phyloP scores from a whole-genome alignment of 2,113 vertebrate genomes.

The Telmatochromis sp. region DNA sequence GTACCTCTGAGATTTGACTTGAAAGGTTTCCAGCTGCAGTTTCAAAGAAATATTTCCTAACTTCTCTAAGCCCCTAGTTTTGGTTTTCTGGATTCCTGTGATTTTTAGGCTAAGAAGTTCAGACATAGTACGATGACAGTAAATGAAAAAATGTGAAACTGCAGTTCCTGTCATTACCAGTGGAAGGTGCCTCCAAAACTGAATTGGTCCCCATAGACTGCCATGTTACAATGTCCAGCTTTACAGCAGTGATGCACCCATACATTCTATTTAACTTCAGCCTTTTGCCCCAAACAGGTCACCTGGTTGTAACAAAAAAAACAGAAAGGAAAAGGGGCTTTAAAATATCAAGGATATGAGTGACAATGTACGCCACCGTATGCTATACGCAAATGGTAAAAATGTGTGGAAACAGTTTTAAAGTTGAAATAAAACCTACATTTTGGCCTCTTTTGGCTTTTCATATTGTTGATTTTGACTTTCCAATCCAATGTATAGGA shows the following conservation, averaged over 20 bases:
- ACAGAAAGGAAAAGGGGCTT: neutral
- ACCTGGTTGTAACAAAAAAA: neutral
- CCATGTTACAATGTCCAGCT: neutral
- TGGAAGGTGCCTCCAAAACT: neutral
- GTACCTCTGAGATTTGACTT: slow-evolving; percentile 25
- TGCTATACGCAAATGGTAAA: neutral
- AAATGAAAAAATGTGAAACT: neutral
- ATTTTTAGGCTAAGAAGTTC: neutral
- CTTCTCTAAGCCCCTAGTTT: neutral
- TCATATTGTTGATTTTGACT: neutral
- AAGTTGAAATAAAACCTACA: neutral
- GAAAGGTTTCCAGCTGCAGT: neutral
- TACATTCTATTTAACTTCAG: neutral
- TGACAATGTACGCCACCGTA: neutral
- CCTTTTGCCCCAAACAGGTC: neutral
- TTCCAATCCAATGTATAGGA: neutral
- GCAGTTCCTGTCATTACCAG: neutral
- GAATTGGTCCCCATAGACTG: neutral
- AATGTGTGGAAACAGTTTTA: neutral
- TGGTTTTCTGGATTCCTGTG: neutral
- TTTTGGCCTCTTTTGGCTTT: neutral
- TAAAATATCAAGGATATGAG: neutral
- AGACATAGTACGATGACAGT: neutral
- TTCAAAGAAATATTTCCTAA: neutral
- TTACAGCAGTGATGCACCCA: neutral